Evolutionary conservation across 2,888 invertebrate genomes (phyloP), one percentile per base, ranked within the genome.

Genomic region (Chloroclysta siterata): DNA sequence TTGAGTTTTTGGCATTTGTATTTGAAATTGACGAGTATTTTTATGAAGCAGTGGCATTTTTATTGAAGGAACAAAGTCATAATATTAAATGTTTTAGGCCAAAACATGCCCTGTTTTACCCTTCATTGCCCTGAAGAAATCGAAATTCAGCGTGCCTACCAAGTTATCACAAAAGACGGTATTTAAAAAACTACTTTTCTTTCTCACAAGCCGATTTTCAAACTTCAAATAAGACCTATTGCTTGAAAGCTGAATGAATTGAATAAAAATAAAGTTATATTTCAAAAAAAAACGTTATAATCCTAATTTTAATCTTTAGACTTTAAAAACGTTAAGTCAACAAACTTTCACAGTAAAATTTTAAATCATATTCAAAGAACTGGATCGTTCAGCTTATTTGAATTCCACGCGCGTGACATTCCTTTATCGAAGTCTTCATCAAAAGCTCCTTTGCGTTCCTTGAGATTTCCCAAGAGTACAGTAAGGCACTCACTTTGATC

Each of bases 401-500:
- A 71, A 75, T 75, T 73, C 69, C 56, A 64, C 65, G 54, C 68
- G 60, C 70, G 66, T 71, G 74, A 72, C 70, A 68, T 71, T 75
- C 70, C 70, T 68, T 73, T 75, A 72, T 63, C 69, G 72, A 70
- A 66, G 63, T 67, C 62, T 66, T 54, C 60, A 60, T 68, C 53
- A 65, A 69, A 68, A 64, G 64, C 62, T 71, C 70, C 65, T 72
- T 72, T 72, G 61, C 63, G 56, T 69, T 70, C 59, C 71, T 69
- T 60, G 66, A 72, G 70, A 78, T 79, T 78, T 80, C 80, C 81
- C 81, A 57, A 71, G 75, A 68, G 71, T 71, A 62, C 60, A 51
- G 57, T 57, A 54, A 65, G 69, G 68, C 64, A 56, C 68, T 71
- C 68, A 65, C 61, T 65, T 65, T 65, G 61, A 58, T 39, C 58